Conservation (phyloP, 2,797 vertebrate species). For the Hypotaenidia okinawae region DNA sequence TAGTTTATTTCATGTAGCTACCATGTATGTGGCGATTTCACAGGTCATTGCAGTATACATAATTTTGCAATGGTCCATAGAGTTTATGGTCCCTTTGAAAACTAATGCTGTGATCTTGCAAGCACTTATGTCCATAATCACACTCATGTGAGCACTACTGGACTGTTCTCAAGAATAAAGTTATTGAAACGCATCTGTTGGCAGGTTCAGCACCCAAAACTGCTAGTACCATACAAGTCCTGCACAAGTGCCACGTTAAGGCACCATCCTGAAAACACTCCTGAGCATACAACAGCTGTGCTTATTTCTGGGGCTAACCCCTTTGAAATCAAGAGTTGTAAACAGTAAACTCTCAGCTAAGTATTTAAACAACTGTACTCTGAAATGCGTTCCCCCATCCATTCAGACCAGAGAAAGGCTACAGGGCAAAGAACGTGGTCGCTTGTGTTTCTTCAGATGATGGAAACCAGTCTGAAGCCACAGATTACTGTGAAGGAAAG, state of each 20-base stretch:
- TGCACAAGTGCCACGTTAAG: constrained; percentile 30
- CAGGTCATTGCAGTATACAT: constrained; percentile 29
- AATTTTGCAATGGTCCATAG: background rate
- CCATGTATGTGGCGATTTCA: constrained; percentile 15
- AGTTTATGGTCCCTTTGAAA: constrained; percentile 62
- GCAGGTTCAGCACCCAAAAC: constrained; percentile 48
- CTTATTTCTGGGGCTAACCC: constrained; percentile 24
- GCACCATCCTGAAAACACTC: constrained; percentile 13
- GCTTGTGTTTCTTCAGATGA: background rate
- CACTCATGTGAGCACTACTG: constrained; percentile 2
- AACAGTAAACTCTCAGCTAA: background rate
- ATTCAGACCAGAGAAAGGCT: background rate
- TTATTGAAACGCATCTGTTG: background rate
- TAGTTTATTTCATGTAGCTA: background rate
- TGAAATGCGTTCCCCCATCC: background rate
- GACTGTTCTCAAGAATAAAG: constrained; percentile 41
- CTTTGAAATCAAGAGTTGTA: constrained; percentile 38
- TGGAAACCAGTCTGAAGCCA: background rate
- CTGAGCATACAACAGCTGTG: background rate
- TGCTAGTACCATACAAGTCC: constrained; percentile 21
- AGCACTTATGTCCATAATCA: constrained; percentile 2
- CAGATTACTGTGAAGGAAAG: background rate
- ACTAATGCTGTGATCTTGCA: background rate
- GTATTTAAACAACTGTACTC: background rate
- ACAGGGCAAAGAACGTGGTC: background rate